A percentile compares a stretch with the other conserved stretches of the same genome.
These are phyloP conservation scores for Phlogophora meticulosa DNA, from an alignment of 2,888 invertebrate genomes.

Conservation along the genomic window DNA sequence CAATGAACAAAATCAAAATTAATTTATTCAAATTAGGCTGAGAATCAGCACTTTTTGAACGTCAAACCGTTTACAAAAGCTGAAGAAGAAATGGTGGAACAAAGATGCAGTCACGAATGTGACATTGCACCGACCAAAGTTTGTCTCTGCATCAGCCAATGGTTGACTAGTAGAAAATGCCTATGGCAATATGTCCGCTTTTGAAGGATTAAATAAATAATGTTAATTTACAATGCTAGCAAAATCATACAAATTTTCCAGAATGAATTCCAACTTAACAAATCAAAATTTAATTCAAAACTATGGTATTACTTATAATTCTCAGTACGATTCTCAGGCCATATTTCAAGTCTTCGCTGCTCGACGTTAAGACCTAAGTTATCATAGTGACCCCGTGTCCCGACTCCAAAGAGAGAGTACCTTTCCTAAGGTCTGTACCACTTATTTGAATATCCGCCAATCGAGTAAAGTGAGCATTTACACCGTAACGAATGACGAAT, in stretches of 20 bases:
- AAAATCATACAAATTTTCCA: background rate
- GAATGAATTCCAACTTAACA: background rate
- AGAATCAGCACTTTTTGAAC: no score
- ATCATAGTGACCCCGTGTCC: conserved; percentile 53
- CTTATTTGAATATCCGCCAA: conserved; percentile 61
- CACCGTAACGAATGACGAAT: conserved; percentile 61
- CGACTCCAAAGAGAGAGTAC: conserved; percentile 56
- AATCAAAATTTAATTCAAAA: conserved; percentile 29
- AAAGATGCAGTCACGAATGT: background rate
- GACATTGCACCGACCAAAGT: no score
- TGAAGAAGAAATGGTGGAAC: no score
- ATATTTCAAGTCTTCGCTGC: conserved; percentile 49
- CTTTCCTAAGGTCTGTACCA: conserved; percentile 48
- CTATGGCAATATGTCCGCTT: no score
- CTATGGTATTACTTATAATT: conserved; percentile 21
- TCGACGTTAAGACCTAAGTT: conserved; percentile 48
- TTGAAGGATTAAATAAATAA: no score
- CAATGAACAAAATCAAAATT: no score
- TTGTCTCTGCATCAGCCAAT: no score
- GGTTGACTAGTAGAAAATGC: no score
- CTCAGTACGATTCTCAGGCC: conserved; percentile 45
- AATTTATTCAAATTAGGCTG: no score
- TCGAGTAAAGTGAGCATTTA: conserved; percentile 63
- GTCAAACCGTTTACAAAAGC: no score
- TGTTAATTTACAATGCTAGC: background rate